Evolutionary conservation across 2,113 vertebrate genomes (phyloP).

Genomic region (Scomber scombrus): DNA sequence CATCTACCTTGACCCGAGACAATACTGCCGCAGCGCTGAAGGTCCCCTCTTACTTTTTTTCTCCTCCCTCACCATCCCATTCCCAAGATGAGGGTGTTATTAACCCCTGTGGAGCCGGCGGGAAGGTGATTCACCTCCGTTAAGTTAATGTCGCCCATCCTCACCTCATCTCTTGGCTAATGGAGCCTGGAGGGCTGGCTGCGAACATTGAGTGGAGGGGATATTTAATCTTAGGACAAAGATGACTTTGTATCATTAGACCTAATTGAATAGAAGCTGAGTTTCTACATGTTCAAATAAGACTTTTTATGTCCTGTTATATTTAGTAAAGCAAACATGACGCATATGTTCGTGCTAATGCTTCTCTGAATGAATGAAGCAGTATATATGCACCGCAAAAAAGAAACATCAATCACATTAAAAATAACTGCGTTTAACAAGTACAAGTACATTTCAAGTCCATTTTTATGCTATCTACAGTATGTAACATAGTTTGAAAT

Average conservation of each 20-base stretch:
- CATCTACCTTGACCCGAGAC: slow-evolving; percentile 66
- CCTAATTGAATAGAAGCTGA: slow-evolving; percentile 22
- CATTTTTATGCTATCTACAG: not conserved
- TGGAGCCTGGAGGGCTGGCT: slow-evolving; percentile 66
- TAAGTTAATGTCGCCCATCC: slow-evolving; percentile 68
- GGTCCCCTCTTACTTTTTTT: slow-evolving; percentile 3
- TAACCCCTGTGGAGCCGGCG: slow-evolving; percentile 61
- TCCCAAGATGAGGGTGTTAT: slow-evolving; percentile 57
- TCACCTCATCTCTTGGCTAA: slow-evolving; percentile 76
- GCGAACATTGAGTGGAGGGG: slow-evolving; percentile 24
- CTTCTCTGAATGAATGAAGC: not conserved
- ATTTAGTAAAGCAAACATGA: not conserved
- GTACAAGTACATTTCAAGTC: slow-evolving; percentile 3
- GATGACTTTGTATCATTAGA: slow-evolving; percentile 46
- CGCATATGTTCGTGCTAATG: not conserved
- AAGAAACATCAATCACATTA: not conserved
- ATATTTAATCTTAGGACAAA: slow-evolving; percentile 63
- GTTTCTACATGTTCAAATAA: slow-evolving; percentile 22
- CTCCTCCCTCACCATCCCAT: slow-evolving; percentile 31
- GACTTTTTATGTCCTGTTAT: not conserved
- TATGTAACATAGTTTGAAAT: slow-evolving; percentile 27
- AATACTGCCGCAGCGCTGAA: not conserved
- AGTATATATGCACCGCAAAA: not conserved
- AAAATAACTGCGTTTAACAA: slow-evolving; percentile 14
- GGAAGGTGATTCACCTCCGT: slow-evolving; percentile 74